phyloP scores from a whole-genome alignment of 1,140 invertebrate species.

The Zophobas atratus region DNA sequence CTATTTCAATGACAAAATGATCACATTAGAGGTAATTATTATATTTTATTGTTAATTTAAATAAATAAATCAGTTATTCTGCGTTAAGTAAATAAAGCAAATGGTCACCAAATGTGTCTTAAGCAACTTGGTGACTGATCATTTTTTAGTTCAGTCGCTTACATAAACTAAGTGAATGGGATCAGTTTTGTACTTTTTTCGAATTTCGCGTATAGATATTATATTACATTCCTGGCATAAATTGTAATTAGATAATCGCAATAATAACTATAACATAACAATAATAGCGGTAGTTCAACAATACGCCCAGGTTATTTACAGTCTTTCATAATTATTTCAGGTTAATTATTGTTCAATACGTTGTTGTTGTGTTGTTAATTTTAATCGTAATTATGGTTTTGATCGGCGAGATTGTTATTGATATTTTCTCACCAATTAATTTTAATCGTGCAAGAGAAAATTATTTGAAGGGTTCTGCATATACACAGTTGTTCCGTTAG shows the following conservation, averaged over 20 bases:
- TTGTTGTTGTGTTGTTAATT: slow-evolving; percentile 18
- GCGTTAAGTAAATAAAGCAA: background rate
- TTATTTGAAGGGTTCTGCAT: no score
- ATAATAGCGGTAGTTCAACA: slow-evolving; percentile 20
- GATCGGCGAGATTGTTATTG: background rate
- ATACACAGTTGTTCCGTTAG: no score
- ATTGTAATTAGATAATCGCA: slow-evolving; percentile 35
- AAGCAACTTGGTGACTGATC: background rate
- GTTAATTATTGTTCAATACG: slow-evolving; percentile 26
- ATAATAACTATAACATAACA: slow-evolving; percentile 22
- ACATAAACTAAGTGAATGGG: slow-evolving; percentile 41
- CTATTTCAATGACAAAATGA: no score
- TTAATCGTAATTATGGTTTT: slow-evolving; percentile 25
- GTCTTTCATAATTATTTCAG: slow-evolving; percentile 19
- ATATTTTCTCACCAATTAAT: background rate
- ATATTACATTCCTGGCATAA: slow-evolving; percentile 13
- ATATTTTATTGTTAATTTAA: no score
- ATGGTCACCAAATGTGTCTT: background rate
- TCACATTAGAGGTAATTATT: no score
- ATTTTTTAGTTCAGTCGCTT: slow-evolving; percentile 8
- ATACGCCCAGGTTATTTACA: slow-evolving; percentile 24
- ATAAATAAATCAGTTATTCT: no score
- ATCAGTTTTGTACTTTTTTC: slow-evolving; percentile 26
- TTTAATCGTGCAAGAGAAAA: no score
- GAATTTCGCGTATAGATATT: no score